Conservation (phyloP, 1,140 invertebrate genomes). For the Drosophila triauraria region DNA sequence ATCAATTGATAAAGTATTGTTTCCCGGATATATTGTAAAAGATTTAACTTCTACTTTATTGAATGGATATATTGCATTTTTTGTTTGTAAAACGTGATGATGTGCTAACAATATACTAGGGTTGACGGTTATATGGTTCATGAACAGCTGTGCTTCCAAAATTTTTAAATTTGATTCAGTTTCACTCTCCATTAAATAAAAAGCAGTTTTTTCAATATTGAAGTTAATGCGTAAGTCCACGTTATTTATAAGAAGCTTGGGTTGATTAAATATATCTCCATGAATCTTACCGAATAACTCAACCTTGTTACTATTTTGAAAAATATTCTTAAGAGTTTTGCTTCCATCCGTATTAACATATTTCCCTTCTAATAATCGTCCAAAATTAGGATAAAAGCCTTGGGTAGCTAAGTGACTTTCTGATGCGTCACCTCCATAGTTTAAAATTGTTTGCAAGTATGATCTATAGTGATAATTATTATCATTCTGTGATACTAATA, state of each 20-base stretch:
- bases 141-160: conserved; percentile 9
- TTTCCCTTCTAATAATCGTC: too few species aligned
- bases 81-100: conserved; percentile 9
- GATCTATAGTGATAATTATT: background rate
- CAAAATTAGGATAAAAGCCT: too few species aligned
- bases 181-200: conserved; percentile 9
- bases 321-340: too few species aligned
- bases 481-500: background rate
- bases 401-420: background rate
- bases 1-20: background rate
- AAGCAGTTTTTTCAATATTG: conserved; percentile 9
- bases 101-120: background rate
- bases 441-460: too few species aligned
- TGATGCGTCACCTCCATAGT: background rate
- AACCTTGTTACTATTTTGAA: too few species aligned
- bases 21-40: conserved; percentile 10
- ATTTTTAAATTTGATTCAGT: conserved; percentile 8
- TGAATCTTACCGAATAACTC: too few species aligned
- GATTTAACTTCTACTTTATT: background rate
- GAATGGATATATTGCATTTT: conserved; percentile 4
- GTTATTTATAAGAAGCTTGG: too few species aligned
- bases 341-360: too few species aligned
- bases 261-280: too few species aligned
- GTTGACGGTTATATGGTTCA: conserved; percentile 9
- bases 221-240: too few species aligned